Base-by-base conservation (phyloP, 2,888 invertebrate species). In the Eupithecia dodoneata region DNA sequence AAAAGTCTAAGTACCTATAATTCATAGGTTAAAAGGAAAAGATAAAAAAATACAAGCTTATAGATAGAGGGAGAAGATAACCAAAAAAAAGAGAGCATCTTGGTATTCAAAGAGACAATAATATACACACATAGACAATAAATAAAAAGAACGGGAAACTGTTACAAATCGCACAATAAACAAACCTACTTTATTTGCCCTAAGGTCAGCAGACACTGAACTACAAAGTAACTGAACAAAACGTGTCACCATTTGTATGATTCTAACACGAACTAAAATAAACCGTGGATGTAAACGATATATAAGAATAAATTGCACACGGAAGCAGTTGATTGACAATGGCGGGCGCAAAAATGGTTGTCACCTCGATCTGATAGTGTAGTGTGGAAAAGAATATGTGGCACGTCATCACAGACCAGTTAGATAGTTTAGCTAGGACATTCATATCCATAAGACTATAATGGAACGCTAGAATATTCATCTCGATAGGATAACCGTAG, bases 311-410 rank as follows among this genome's bases (percentile, higher is more conserved):
- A 69, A 73, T 10, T 77, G 76, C 78, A 74, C 75, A 76, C 78
- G 81, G 78, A 76, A 78, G 47, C 76, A 67, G 65, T 52, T 49
- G 73, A 75, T 73, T 67, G 30, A 71, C 45, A 77, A 80, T 75
- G 76, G 78, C 71, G 79, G 77, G 83, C 71, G 77, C 83, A 84
- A 83, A 82, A 81, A 82, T 79, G 82, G 83, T 81, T 44, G 3
- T 75, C 75, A 72, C 81, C 77, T 73, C 73, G 9, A 73, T 78
- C 49, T 66, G 63, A 52, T 71, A 71, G 71, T 13, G 63, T n/a
- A 10, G 52, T 73, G 70, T 69, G 69, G 45, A 67, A 69, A 69
- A 69, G n/a, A 45, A 70, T 69, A 67, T 15, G 6, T 44, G 47
- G 49, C 5, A 69, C 15, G 41, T 41, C 15, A n/a, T 66, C 7